Conservation (phyloP, 1,140 invertebrate species). For the Macrobrachium rosenbergii region DNA sequence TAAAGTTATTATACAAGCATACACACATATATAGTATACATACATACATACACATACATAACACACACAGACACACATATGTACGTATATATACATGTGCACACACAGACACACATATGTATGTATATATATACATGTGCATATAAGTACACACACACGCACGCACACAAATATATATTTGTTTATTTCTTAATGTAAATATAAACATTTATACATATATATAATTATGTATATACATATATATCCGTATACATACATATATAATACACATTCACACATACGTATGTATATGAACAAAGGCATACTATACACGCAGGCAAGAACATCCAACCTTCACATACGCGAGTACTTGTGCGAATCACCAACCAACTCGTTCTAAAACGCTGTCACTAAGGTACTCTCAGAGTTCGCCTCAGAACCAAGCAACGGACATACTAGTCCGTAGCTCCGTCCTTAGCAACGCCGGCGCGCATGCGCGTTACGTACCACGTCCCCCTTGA, state of each 20-base stretch:
- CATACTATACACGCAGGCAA: too few relatives aligned
- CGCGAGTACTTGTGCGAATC: too few relatives aligned
- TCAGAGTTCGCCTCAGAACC: too few relatives aligned
- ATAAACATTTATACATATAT: background rate
- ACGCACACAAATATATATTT: background rate
- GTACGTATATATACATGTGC: background rate
- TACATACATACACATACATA: background rate
- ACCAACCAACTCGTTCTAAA: too few relatives aligned
- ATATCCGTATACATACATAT: background rate
- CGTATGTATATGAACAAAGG: background rate
- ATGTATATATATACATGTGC: background rate
- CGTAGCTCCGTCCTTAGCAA: too few relatives aligned
- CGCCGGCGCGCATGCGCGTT: too few relatives aligned
- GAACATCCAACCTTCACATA: too few relatives aligned
- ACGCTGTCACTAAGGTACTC: too few relatives aligned
- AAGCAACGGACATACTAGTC: too few relatives aligned
- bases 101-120: background rate
- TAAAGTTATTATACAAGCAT: background rate
- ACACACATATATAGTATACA: background rate
- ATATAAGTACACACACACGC: background rate
- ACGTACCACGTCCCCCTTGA: too few relatives aligned
- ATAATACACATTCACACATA: background rate
- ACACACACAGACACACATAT: background rate
- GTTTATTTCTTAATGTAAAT: background rate
- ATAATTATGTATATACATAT: background rate